phyloP scores from a whole-genome alignment of 2,113 vertebrate species.

The Orycteropus afer region DNA sequence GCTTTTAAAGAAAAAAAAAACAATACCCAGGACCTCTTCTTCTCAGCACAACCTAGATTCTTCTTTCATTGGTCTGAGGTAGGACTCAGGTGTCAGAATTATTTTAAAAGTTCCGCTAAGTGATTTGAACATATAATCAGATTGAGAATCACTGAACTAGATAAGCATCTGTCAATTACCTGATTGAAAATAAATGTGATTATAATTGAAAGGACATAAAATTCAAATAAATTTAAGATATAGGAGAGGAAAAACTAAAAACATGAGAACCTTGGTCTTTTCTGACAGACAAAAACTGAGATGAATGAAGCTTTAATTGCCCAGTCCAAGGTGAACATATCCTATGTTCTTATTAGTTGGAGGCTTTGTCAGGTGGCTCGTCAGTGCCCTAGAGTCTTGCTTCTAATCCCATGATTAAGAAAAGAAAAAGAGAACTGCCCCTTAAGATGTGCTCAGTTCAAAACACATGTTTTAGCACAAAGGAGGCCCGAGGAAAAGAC shows the following conservation, averaged over 20 bases:
- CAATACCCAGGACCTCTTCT: background rate
- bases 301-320: background rate
- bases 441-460: background rate
- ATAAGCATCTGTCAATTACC: background rate
- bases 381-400: background rate
- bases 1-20: background rate
- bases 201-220: background rate
- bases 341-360: accelerated
- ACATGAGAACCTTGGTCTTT: too few relatives aligned
- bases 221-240: background rate
- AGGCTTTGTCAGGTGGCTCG: background rate
- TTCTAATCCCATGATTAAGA: background rate
- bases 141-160: background rate
- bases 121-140: background rate
- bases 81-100: background rate
- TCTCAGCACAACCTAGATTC: background rate
- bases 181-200: background rate
- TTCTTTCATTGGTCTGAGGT: background rate
- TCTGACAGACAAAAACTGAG: background rate
- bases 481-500: constrained; percentile 41
- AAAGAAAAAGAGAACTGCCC: background rate
- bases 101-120: background rate
- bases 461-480: background rate
- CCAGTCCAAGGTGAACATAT: background rate
- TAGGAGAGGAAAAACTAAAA: background rate